A percentile compares a stretch with the other conserved stretches of the same genome.
Evolutionary conservation across 2,113 vertebrate species (phyloP).

Genomic region (Sterrhoptilus dennistouni): DNA sequence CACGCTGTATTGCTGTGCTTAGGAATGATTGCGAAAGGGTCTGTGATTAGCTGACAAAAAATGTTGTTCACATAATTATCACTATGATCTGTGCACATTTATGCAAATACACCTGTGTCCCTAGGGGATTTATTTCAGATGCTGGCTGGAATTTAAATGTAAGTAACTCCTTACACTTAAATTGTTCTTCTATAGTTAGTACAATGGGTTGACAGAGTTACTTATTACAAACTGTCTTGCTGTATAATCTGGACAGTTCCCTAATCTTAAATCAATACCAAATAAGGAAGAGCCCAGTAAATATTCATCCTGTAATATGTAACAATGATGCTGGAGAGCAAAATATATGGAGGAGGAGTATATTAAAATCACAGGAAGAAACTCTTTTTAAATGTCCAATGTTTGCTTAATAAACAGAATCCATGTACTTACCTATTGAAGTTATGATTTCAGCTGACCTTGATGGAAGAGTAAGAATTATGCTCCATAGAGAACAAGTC

Average conservation of each 20-base stretch:
- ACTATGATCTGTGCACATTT: slow-evolving; percentile 8
- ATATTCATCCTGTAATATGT: background rate
- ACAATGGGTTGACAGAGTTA: background rate
- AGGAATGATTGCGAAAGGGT: background rate
- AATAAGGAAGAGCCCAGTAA: background rate
- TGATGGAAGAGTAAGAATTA: background rate
- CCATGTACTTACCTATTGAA: background rate
- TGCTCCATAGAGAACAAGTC: background rate
- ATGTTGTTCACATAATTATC: background rate
- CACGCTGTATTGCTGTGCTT: background rate
- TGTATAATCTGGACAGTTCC: background rate
- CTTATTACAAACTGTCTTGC: background rate
- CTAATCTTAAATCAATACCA: background rate
- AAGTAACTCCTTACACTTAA: background rate
- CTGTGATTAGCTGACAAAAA: background rate
- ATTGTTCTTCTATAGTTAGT: background rate
- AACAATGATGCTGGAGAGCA: background rate
- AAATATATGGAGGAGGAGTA: background rate
- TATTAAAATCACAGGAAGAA: background rate
- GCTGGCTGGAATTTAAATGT: background rate
- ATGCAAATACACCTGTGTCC: background rate
- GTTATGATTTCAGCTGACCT: background rate
- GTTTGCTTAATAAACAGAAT: background rate
- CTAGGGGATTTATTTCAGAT: slow-evolving; percentile 26
- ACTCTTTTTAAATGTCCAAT: background rate